Evolutionary conservation across 1,140 invertebrate genomes (phyloP).

Genomic region (Chrysomallon squamiferum): DNA sequence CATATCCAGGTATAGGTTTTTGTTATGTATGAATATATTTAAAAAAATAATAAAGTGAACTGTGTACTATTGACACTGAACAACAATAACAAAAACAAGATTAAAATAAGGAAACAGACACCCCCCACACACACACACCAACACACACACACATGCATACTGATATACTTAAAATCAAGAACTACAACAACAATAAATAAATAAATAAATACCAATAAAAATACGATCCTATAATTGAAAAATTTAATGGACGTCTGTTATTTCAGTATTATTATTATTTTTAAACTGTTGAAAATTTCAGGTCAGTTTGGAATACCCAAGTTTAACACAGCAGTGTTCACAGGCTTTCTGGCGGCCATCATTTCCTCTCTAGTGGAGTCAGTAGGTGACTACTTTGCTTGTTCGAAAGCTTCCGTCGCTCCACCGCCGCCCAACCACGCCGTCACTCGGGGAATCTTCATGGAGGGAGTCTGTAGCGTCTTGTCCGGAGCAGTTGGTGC

Average conservation of each 20-base stretch:
- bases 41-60: background rate
- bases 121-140: background rate
- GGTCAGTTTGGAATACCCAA: conserved; percentile 62
- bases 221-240: too few species aligned
- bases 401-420: conserved; percentile 54
- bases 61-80: background rate
- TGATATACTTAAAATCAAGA: background rate
- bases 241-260: background rate
- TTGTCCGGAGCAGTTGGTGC: conserved; percentile 82
- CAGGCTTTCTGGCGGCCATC: conserved; percentile 60
- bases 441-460: conserved; percentile 76
- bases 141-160: background rate
- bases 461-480: conserved; percentile 83
- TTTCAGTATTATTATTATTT: background rate
- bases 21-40: background rate
- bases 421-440: conserved; percentile 61
- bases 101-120: too few species aligned
- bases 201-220: background rate
- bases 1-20: conserved; percentile 75
- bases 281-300: conserved; percentile 26
- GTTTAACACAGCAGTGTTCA: conserved; percentile 52
- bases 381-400: conserved; percentile 64
- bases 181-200: background rate
- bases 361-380: conserved; percentile 62
- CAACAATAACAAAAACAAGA: background rate